These are phyloP conservation scores for Drosophila tanythrix DNA, from an alignment of 2,888 invertebrate genomes.

Conservation along the genomic window DNA sequence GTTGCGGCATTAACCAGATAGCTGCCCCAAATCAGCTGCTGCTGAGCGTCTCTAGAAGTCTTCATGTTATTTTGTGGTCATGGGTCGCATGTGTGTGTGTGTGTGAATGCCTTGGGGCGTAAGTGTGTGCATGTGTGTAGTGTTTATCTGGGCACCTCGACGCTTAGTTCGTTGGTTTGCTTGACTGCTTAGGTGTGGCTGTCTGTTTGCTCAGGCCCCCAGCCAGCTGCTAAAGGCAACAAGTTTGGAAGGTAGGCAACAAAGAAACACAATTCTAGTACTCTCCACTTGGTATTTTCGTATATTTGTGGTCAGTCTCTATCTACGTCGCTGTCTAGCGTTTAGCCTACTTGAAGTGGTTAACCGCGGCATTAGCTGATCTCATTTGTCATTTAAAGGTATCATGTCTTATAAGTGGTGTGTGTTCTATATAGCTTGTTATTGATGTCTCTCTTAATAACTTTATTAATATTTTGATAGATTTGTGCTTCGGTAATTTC, in stretches of 20 bases:
- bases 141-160: conserved; percentile 62
- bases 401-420: not conserved
- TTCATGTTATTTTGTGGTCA: conserved; percentile 40
- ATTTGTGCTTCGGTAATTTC: not conserved
- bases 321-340: not conserved
- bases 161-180: conserved; percentile 45
- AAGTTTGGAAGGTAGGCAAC: conserved; percentile 44
- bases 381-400: not conserved
- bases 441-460: not conserved
- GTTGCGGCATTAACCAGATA: conserved; percentile 45
- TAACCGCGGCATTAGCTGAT: conserved; percentile 21
- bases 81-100: conserved; percentile 9
- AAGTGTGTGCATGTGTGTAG: conserved; percentile 18
- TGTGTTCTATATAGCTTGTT: not conserved
- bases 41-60: conserved; percentile 9
- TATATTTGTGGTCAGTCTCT: conserved; percentile 6
- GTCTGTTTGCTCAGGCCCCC: conserved; percentile 42
- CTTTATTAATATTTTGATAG: not conserved
- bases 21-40: conserved; percentile 32
- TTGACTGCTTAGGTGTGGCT: conserved; percentile 56
- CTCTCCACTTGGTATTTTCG: conserved; percentile 21
- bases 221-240: conserved; percentile 52
- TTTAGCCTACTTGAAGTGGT: conserved; percentile 15
- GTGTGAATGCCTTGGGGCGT: conserved; percentile 9
- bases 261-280: conserved; percentile 16